phyloP scores from a whole-genome alignment of 2,888 invertebrate genomes.

The Corythucha ciliata region DNA sequence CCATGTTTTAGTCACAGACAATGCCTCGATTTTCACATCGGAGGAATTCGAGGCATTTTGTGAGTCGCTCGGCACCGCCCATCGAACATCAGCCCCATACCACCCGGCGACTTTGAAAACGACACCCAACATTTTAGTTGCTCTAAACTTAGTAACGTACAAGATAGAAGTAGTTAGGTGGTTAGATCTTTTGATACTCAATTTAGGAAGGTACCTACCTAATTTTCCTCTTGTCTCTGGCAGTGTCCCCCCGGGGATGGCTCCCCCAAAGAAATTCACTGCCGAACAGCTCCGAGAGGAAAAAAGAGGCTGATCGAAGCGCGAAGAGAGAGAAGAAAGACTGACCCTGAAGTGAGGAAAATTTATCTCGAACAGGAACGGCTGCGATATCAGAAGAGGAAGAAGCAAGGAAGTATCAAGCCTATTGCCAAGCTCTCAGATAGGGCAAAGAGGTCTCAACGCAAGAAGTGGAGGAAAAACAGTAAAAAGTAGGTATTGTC shows the following conservation, averaged over 20 bases:
- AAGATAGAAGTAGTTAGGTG: too few species aligned
- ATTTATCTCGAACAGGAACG: slow-evolving; percentile 12
- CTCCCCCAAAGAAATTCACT: slow-evolving; percentile 10
- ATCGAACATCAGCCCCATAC: too few species aligned
- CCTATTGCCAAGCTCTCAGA: slow-evolving; percentile 12
- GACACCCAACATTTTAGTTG: neutral
- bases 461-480: slow-evolving; percentile 14
- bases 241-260: neutral
- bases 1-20: too few species aligned
- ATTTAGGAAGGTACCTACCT: neutral
- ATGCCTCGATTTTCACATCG: too few species aligned
- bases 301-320: slow-evolving; percentile 14
- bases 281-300: slow-evolving; percentile 13
- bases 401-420: slow-evolving; percentile 9
- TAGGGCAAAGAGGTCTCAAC: slow-evolving; percentile 9
- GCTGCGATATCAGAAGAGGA: slow-evolving; percentile 10
- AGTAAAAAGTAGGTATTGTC: slow-evolving; percentile 13
- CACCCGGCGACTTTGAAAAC: too few species aligned
- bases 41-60: too few species aligned
- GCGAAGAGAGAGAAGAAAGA: slow-evolving; percentile 10
- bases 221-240: neutral
- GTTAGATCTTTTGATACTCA: neutral
- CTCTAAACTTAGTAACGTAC: slow-evolving; percentile 1
- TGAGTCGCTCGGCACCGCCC: too few species aligned
- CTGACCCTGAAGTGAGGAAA: slow-evolving; percentile 6